phyloP scores from a whole-genome alignment of 2,797 vertebrate genomes.

The Ceyx erithaca region DNA sequence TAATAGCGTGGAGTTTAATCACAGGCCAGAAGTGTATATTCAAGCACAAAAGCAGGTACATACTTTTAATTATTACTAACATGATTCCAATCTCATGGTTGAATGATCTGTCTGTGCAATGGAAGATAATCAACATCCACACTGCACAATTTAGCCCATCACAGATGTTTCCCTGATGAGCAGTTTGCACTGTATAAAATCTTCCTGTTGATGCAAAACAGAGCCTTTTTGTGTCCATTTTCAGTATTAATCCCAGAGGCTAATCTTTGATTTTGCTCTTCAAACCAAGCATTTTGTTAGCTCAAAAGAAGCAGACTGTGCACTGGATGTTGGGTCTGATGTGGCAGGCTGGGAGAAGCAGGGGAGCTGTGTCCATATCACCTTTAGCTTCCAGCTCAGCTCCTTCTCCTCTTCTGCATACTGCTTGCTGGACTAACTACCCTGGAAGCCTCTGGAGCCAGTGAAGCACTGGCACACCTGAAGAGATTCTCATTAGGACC shows the following conservation, averaged over 20 bases:
- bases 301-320: not conserved
- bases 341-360: not conserved
- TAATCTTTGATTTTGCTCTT: not conserved
- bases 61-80: slow-evolving; percentile 67
- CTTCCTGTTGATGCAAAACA: not conserved
- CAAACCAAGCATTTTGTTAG: not conserved
- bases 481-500: not conserved
- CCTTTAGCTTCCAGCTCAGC: not conserved
- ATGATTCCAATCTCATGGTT: slow-evolving; percentile 48
- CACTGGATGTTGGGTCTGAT: fast-evolving
- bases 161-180: not conserved
- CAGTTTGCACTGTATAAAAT: not conserved
- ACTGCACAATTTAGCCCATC: not conserved
- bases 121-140: not conserved
- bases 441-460: not conserved
- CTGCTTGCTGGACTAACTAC: not conserved
- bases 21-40: not conserved
- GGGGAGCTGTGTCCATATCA: not conserved
- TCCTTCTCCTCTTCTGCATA: not conserved
- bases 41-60: slow-evolving; percentile 36
- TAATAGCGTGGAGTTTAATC: not conserved
- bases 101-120: not conserved
- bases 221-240: not conserved
- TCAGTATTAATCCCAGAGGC: not conserved
- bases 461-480: not conserved